Percentiles rank a stretch among this genome's conserved stretches.
phyloP scores from a whole-genome alignment of 1,140 invertebrate species.

The Arctopsyche grandis region DNA sequence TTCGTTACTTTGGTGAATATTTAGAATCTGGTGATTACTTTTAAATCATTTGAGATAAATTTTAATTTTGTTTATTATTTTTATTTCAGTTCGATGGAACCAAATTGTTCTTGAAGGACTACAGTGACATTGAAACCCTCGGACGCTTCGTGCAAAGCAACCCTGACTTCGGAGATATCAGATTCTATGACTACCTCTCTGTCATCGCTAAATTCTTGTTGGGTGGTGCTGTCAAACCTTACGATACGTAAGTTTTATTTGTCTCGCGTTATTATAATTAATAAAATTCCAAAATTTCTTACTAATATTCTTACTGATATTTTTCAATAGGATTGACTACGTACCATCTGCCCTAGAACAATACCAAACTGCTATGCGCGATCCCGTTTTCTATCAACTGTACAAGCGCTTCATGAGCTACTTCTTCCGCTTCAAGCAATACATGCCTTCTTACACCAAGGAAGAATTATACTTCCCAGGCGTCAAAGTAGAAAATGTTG shows the following conservation, averaged over 20 bases:
- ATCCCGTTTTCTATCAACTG: slow-evolving; percentile 75
- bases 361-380: slow-evolving; percentile 71
- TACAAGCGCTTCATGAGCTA: slow-evolving; percentile 67
- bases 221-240: slow-evolving; percentile 37
- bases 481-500: slow-evolving; percentile 72
- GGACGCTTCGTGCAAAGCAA: slow-evolving; percentile 69
- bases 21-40: slow-evolving; percentile 50
- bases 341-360: slow-evolving; percentile 60
- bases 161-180: slow-evolving; percentile 61
- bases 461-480: slow-evolving; percentile 70
- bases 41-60: not conserved
- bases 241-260: slow-evolving; percentile 46
- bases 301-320: not conserved
- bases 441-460: slow-evolving; percentile 69
- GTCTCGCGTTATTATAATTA: slow-evolving; percentile 13
- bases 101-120: slow-evolving; percentile 64
- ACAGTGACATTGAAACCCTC: slow-evolving; percentile 66
- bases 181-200: slow-evolving; percentile 56
- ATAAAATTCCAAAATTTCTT: no score
- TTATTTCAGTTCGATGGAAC: slow-evolving; percentile 4
- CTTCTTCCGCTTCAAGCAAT: slow-evolving; percentile 65
- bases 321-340: slow-evolving; percentile 59
- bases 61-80: not conserved
- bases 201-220: slow-evolving; percentile 57
- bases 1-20: slow-evolving; percentile 63